Base-by-base conservation (phyloP, 2,888 invertebrate genomes). In the Megalurothrips usitatus region DNA sequence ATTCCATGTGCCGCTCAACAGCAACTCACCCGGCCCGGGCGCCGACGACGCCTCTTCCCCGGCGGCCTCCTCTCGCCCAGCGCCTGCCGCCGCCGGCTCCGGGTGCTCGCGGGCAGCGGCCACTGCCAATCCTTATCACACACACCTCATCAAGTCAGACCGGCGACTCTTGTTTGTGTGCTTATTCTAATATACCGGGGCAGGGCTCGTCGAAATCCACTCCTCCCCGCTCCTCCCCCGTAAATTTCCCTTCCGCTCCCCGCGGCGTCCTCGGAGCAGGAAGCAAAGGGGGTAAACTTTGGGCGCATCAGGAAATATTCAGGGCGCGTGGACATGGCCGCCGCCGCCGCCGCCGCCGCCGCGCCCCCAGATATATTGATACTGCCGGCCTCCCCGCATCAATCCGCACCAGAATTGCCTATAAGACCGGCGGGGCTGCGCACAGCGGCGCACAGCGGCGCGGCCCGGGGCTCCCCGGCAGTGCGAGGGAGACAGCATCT, bases 181-280 rank as follows among this genome's bases (percentile, higher is more conserved):
- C 80, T 81, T 75, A 48, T 79, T 80, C 28, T 47, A 4, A n/a
- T n/a, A n/a, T n/a, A n/a, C n/a, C n/a, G n/a, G n/a, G n/a, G n/a
- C n/a, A 80, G 12, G 28, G 17, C 23, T 12, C 49, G 9, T 79
- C 81, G 80, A 82, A 83, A 83, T 82, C 83, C 80, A 28, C 82
- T 83, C 84, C 83, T 6, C 85, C 83, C 84, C 83, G 83, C 83
- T 83, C 84, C 82, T 83, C 81, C 83, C 84, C 83, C 84, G 84
- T 85, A 84, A 84, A 84, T 85, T 84, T 84, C 84, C 83, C 84
- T 82, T 84, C 83, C 84, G 83, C 83, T 83, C 84, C 83, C 83
- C 82, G 83, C 82, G 82, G n/a, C 83, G 83, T 83, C 83, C 83
- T 83, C 82, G 82, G 83, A 83, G n/a, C n/a, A n/a, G 84, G 83